Conservation (phyloP, 1,140 invertebrate genomes). For the Coelopa frigida region DNA sequence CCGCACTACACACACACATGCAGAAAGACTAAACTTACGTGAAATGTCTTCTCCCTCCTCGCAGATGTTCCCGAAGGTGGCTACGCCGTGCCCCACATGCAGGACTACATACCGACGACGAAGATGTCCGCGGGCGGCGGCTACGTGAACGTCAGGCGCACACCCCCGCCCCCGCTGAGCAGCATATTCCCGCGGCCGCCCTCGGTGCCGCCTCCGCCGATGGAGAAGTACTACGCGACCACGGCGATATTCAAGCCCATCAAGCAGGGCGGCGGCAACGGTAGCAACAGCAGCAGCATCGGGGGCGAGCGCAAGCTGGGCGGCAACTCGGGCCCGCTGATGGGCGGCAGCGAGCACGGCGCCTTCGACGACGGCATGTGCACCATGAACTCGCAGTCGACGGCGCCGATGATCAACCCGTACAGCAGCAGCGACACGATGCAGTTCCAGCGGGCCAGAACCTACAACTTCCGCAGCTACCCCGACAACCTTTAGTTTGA, state of each 20-base stretch:
- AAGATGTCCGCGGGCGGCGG: slow-evolving; percentile 33
- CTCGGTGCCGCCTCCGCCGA: slow-evolving; percentile 56
- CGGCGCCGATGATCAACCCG: slow-evolving; percentile 41
- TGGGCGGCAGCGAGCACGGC: slow-evolving; percentile 26
- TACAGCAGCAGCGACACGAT: slow-evolving; percentile 24
- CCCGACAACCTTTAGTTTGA: slow-evolving; percentile 45
- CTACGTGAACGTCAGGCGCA: slow-evolving; percentile 42
- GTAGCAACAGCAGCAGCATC: slow-evolving; percentile 19
- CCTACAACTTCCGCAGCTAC: slow-evolving; percentile 43
- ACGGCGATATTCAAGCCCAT: slow-evolving; percentile 46
- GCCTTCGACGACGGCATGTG: slow-evolving; percentile 39
- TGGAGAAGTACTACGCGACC: slow-evolving; percentile 68
- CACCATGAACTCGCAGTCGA: slow-evolving; percentile 41
- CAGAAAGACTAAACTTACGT: too few relatives aligned
- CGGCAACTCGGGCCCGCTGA: slow-evolving; percentile 9
- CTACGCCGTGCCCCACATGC: slow-evolving; percentile 49
- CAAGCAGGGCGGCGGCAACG: slow-evolving; percentile 16
- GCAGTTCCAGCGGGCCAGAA: slow-evolving; percentile 41
- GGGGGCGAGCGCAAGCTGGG: slow-evolving; percentile 6
- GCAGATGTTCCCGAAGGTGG: slow-evolving; percentile 53
- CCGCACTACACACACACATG: too few relatives aligned
- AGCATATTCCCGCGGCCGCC: slow-evolving; percentile 59
- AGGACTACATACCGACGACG: slow-evolving; percentile 40
- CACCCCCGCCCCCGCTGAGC: slow-evolving; percentile 47
- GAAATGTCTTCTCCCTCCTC: slow-evolving; percentile 6